Evolutionary conservation across 2,888 invertebrate genomes (phyloP), one percentile per base, ranked within the genome.

Genomic region (Agriopis leucophaearia): DNA sequence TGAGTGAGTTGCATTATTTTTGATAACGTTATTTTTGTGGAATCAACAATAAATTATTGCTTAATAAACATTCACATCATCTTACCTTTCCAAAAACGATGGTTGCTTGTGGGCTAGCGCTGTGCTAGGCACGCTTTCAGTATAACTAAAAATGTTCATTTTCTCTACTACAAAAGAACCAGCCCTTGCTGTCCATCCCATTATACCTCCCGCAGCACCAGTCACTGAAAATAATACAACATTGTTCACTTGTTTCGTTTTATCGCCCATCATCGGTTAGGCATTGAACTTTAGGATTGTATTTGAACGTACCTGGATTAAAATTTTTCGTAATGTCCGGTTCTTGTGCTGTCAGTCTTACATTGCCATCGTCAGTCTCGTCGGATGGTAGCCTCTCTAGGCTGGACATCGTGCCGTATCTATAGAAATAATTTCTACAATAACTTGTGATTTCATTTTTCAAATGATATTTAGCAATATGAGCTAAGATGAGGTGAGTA

Each of bases 151-250:
- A 44, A 94, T 92, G 69, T 93, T 94, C 96, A 97, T 97, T 85
- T 97, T 97, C 77, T 97, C 97, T 6, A 96, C 96, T 7, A 97
- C 97, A 83, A 96, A 97, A 44, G 96, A 96, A 1, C 97, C 97
- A 8, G 97, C 97, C 69, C 96, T 94, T 8, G 96, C 96, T 0
- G 97, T 97, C 97, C 97, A 97, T 13, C 96, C 96, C 88, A 95
- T 94, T 8, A 96, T 91, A 9, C 95, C 95, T 18, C 94, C 94
- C 8, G 94, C 84, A 6, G 90, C 86, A 64, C 90, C 89, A 51
- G 84, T 79, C 18, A 85, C 88, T 88, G 71, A 6, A 73, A 72
- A 70, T 44, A 13, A 42, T 16, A n/a, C 8, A 4, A 7, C 0
- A 12, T 40, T 42, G 7, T 55, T 18, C 44, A 35, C 18, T 27